These are phyloP conservation scores for Hyles vespertilio DNA, from an alignment of 1,140 invertebrate species.

Conservation along the genomic window DNA sequence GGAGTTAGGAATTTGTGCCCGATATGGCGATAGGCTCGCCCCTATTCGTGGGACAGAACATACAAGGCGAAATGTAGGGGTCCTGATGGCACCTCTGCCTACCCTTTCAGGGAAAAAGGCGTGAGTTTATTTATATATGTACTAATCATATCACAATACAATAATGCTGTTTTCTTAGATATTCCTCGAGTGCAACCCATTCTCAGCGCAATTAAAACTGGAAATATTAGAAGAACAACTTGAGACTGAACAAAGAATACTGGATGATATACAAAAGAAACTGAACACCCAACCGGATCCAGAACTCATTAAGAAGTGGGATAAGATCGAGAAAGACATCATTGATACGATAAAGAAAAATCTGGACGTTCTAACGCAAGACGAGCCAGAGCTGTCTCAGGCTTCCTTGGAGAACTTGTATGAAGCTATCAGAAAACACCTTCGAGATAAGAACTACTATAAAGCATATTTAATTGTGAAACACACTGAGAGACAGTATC, in stretches of 20 bases:
- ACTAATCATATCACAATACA: too few relatives aligned
- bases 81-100: too few relatives aligned
- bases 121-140: too few relatives aligned
- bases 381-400: constrained; percentile 64
- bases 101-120: too few relatives aligned
- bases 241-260: constrained; percentile 75
- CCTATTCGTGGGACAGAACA: too few relatives aligned
- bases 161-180: constrained; percentile 49
- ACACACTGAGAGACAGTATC: constrained; percentile 64
- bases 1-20: too few relatives aligned
- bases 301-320: constrained; percentile 61
- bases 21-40: too few relatives aligned
- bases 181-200: constrained; percentile 88
- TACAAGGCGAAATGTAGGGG: too few relatives aligned
- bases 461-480: constrained; percentile 69
- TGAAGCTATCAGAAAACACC: constrained; percentile 53
- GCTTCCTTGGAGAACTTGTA: constrained; percentile 62
- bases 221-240: constrained; percentile 77
- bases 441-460: constrained; percentile 61
- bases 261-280: constrained; percentile 77
- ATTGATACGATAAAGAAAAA: constrained; percentile 56
- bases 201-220: constrained; percentile 78
- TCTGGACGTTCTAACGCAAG: constrained; percentile 63
- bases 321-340: constrained; percentile 60
- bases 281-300: constrained; percentile 66